Evolutionary conservation across 2,888 invertebrate species (phyloP), one percentile per base, ranked within the genome.

Genomic region (Drosophila affinis): DNA sequence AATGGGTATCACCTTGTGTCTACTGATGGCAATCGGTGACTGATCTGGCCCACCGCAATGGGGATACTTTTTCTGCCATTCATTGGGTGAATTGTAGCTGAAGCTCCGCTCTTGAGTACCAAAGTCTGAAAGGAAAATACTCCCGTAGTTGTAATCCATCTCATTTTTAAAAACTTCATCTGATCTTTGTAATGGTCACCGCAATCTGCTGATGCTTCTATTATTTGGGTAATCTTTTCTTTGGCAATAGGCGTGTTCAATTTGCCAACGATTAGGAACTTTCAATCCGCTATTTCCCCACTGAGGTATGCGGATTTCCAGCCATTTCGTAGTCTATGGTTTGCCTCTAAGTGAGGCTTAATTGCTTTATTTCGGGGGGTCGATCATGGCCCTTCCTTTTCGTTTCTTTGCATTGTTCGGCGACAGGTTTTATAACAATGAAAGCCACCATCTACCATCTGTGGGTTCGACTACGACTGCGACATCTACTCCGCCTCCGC

Each of bases 1-100:
- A 34, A 89, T 62, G 9, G 81, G 61, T 39, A 84, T 70, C 3
- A 78, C 74, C 69, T 91, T 89, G 24, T 70, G 73, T 0, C 64
- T 60, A 55, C 73, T 75, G 12, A 91, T 82, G 0, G 87, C 67
- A 46, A 91, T 90, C 32, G 90, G 96, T 0, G 96, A 96, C 89
- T 96, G 96, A 75, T 93, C 93, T 3, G 93, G 90, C 1, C 95
- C 95, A 14, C 93, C 94, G 84, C 95, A 96, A 3, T 93, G 92
- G 0, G 93, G 93, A 87, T 93, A 94, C 2, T 93, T 92, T n/a
- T 93, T 93, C 7, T 92, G 92, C 95, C 95, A 96, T 54, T 75
- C 67, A 9, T 71, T 70, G 0, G 91, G 84, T 9, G 88, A 73
- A 45, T 91, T 88, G 51, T 91, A 91, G 62, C 58, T 83, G 57